Evolutionary conservation across 1,140 invertebrate species (phyloP).

Genomic region (Plodia interpunctella): DNA sequence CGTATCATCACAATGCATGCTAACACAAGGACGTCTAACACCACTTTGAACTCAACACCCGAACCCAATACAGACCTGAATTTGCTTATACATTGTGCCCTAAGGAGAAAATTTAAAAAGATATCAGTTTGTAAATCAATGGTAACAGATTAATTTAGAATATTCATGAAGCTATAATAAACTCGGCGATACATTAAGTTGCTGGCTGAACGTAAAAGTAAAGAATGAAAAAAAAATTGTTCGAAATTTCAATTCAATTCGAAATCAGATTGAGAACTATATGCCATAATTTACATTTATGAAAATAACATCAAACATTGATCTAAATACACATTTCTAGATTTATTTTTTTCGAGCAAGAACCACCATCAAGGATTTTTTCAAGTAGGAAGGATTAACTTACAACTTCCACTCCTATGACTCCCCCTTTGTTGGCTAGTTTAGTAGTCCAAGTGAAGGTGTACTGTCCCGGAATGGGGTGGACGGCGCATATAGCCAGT

Average conservation of each 20-base stretch:
- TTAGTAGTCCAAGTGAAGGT: conserved; percentile 98
- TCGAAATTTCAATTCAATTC: too few species aligned
- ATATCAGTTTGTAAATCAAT: conserved; percentile 34
- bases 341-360: too few species aligned
- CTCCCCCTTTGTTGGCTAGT: conserved; percentile 92
- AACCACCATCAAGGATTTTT: not conserved
- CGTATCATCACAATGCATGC: conserved; percentile 26
- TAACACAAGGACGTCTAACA: conserved; percentile 37
- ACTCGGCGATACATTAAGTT: too few species aligned
- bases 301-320: too few species aligned
- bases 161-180: too few species aligned
- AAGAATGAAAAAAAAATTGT: too few species aligned
- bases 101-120: conserved; percentile 66
- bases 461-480: conserved; percentile 97
- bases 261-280: too few species aligned
- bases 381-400: conserved; percentile 29
- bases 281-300: too few species aligned
- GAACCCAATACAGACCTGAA: conserved; percentile 71
- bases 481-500: conserved; percentile 95
- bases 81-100: conserved; percentile 76
- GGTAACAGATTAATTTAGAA: conserved; percentile 10
- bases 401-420: conserved; percentile 84
- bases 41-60: conserved; percentile 38
- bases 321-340: too few species aligned
- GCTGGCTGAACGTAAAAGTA: too few species aligned